Percentiles rank a stretch among this genome's conserved stretches.
Evolutionary conservation across 1,140 invertebrate species (phyloP).

Genomic region (Phthorimaea operculella): DNA sequence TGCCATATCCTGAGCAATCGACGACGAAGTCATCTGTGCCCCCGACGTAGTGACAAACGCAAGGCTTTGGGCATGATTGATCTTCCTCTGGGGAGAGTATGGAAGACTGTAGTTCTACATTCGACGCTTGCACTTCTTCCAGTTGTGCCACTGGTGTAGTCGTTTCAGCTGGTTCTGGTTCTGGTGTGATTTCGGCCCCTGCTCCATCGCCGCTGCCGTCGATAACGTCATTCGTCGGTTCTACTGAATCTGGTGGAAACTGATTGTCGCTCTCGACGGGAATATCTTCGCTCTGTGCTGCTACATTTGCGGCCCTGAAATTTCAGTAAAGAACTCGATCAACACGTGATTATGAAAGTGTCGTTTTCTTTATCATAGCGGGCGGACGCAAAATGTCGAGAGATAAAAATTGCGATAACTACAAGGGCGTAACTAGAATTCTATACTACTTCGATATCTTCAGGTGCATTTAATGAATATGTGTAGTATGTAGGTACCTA

Average conservation of each 20-base stretch:
- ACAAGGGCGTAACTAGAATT: constrained; percentile 39
- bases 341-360: constrained; percentile 44
- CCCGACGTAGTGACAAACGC: constrained; percentile 45
- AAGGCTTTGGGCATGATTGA: constrained; percentile 40
- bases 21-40: constrained; percentile 37
- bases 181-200: constrained; percentile 20
- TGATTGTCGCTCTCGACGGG: constrained; percentile 49
- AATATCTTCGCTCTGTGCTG: constrained; percentile 43
- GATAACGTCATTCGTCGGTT: constrained; percentile 31
- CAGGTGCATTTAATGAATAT: too few relatives aligned
- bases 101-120: background rate
- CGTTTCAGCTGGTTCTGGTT: constrained; percentile 21
- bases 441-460: background rate
- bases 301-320: constrained; percentile 36
- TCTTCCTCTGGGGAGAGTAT: background rate
- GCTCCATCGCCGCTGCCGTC: constrained; percentile 44
- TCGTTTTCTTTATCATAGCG: constrained; percentile 50
- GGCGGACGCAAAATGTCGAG: constrained; percentile 52
- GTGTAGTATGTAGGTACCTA: too few relatives aligned
- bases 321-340: constrained; percentile 24
- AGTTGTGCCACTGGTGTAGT: constrained; percentile 20
- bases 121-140: constrained; percentile 29
- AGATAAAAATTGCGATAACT: constrained; percentile 58
- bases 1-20: constrained; percentile 46
- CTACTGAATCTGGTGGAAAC: constrained; percentile 45